Percentiles rank a stretch among this genome's conserved stretches.
phyloP scores from a whole-genome alignment of 2,888 invertebrate species.

The Rutpela maculata region DNA sequence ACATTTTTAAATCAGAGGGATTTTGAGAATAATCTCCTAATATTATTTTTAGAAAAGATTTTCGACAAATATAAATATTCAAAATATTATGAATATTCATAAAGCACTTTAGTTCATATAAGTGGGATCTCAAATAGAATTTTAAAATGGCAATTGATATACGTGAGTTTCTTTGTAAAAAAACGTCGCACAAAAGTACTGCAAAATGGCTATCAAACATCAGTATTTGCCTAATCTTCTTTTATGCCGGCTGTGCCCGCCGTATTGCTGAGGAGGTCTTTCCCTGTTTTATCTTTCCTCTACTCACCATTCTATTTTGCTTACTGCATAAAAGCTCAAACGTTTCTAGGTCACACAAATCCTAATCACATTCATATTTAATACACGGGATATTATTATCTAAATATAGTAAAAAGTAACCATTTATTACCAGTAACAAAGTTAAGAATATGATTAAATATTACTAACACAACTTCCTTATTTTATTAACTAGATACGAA shows the following conservation, averaged over 20 bases:
- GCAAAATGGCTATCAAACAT: slow-evolving; percentile 40
- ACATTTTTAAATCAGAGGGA: too few relatives aligned
- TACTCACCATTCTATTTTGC: slow-evolving; percentile 11
- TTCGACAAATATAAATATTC: slow-evolving; percentile 27
- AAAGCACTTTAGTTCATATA: slow-evolving; percentile 42
- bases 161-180: slow-evolving; percentile 29
- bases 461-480: too few relatives aligned
- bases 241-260: slow-evolving; percentile 30
- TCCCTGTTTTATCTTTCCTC: slow-evolving; percentile 32
- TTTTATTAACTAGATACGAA: too few relatives aligned
- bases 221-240: slow-evolving; percentile 39
- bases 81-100: slow-evolving; percentile 45
- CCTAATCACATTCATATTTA: slow-evolving; percentile 9
- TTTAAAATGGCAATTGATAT: slow-evolving; percentile 29
- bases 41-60: background rate
- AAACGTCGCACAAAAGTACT: slow-evolving; percentile 20
- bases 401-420: too few relatives aligned
- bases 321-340: slow-evolving; percentile 1
- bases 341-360: slow-evolving; percentile 17
- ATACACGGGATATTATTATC: background rate
- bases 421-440: too few relatives aligned
- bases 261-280: slow-evolving; percentile 16
- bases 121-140: slow-evolving; percentile 35
- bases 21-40: background rate
- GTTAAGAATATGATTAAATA: too few relatives aligned